phyloP scores from a whole-genome alignment of 2,797 vertebrate genomes.

The Heteromormyrus szaboi region DNA sequence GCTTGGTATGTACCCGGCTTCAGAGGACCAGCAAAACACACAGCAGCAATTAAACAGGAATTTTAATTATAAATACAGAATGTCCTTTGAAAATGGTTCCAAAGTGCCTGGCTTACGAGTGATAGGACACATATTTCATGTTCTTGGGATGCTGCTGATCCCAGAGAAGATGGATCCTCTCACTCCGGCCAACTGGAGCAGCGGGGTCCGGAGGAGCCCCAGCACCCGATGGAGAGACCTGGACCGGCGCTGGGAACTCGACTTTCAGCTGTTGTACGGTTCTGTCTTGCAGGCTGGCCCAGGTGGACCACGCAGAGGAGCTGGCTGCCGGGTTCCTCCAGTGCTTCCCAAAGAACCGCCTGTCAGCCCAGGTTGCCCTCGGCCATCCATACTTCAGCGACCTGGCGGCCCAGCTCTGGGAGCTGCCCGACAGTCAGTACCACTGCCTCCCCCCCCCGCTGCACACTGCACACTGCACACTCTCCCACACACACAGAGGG shows the following conservation, averaged over 20 bases:
- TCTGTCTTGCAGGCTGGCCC: constrained; percentile 71
- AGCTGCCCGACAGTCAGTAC: constrained; percentile 89
- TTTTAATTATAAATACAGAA: neutral
- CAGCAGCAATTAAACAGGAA: constrained; percentile 5
- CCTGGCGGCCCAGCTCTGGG: constrained; percentile 88
- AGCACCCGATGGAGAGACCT: neutral
- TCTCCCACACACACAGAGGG: neutral
- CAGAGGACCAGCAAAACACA: neutral
- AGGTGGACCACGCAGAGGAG: constrained; percentile 87
- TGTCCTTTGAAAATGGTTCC: neutral
- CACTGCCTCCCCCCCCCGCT: neutral
- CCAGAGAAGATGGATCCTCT: neutral
- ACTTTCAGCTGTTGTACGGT: neutral
- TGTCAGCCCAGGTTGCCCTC: constrained; percentile 85
- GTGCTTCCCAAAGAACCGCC: constrained; percentile 94
- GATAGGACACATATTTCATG: neutral
- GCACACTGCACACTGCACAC: neutral
- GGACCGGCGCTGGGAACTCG: neutral
- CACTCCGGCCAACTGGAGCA: neutral
- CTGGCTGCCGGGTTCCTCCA: constrained; percentile 91
- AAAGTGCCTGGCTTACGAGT: neutral
- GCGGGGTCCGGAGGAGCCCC: neutral
- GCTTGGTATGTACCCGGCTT: neutral
- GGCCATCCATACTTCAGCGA: constrained; percentile 92
- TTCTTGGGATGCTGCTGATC: neutral